Evolutionary conservation across 2,113 vertebrate species (phyloP).

Genomic region (Calidris pugnax): DNA sequence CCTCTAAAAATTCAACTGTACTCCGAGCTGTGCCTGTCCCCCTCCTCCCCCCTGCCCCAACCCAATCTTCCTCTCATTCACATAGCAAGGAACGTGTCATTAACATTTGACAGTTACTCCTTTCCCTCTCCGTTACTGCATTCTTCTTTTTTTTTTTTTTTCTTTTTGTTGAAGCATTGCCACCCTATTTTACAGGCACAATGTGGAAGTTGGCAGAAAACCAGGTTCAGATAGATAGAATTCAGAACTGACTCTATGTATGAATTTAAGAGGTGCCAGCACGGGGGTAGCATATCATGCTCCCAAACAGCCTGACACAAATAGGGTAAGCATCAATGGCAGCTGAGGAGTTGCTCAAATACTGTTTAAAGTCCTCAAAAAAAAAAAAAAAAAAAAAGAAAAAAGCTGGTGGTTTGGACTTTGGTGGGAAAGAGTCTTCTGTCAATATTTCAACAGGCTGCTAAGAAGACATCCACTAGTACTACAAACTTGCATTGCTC

Average conservation of each 20-base stretch:
- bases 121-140: neutral
- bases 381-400: neutral
- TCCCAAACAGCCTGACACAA: neutral
- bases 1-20: neutral
- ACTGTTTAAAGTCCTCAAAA: neutral
- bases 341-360: neutral
- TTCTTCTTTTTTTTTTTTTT: neutral
- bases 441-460: neutral
- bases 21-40: neutral
- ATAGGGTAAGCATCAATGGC: neutral
- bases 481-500: neutral
- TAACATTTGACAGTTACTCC: neutral
- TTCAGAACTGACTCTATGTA: neutral
- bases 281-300: fast-evolving
- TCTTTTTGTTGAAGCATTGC: neutral
- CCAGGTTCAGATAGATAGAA: neutral
- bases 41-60: neutral
- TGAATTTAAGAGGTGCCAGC: neutral
- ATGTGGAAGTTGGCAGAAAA: neutral
- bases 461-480: neutral
- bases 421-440: neutral
- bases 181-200: neutral
- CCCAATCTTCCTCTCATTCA: neutral
- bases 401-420: neutral
- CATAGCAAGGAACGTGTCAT: neutral